A percentile compares a stretch with the other conserved stretches of the same genome.
phyloP scores from a whole-genome alignment of 2,888 invertebrate genomes.

The Clunio marinus region DNA sequence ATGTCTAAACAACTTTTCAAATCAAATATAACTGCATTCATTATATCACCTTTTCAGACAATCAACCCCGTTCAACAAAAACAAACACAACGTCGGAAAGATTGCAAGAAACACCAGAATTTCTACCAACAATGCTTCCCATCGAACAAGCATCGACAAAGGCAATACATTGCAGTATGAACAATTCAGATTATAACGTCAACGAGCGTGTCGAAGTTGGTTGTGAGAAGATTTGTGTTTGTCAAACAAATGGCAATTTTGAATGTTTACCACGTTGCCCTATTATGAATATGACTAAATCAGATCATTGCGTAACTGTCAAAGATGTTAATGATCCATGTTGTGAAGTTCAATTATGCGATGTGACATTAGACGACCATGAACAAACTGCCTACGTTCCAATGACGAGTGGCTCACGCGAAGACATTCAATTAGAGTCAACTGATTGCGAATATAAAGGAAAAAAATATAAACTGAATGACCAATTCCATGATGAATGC shows the following conservation, averaged over 20 bases:
- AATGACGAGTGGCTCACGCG: slow-evolving; percentile 45
- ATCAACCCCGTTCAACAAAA: slow-evolving; percentile 30
- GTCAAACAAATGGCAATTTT: slow-evolving; percentile 67
- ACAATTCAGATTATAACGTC: slow-evolving; percentile 63
- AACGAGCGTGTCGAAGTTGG: slow-evolving; percentile 73
- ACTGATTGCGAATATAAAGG: slow-evolving; percentile 46
- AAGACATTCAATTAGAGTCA: slow-evolving; percentile 31
- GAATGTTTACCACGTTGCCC: slow-evolving; percentile 70
- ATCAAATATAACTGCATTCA: not conserved
- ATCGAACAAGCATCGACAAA: not conserved
- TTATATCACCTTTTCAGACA: slow-evolving; percentile 1
- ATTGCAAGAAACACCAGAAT: not conserved
- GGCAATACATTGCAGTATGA: slow-evolving; percentile 47
- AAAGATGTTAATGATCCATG: slow-evolving; percentile 79
- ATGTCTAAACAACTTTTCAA: slow-evolving; percentile 6
- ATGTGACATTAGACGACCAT: slow-evolving; percentile 74
- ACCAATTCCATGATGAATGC: slow-evolving; percentile 80
- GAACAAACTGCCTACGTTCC: slow-evolving; percentile 54
- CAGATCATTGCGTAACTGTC: slow-evolving; percentile 74
- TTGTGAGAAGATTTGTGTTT: slow-evolving; percentile 74
- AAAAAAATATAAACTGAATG: slow-evolving; percentile 53
- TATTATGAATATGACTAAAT: slow-evolving; percentile 54
- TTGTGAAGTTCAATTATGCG: slow-evolving; percentile 80
- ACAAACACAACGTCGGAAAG: slow-evolving; percentile 25
- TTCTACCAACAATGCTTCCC: slow-evolving; percentile 22